These are phyloP conservation scores for Antennarius maculatus DNA, from an alignment of 2,797 vertebrate species.

Conservation along the genomic window DNA sequence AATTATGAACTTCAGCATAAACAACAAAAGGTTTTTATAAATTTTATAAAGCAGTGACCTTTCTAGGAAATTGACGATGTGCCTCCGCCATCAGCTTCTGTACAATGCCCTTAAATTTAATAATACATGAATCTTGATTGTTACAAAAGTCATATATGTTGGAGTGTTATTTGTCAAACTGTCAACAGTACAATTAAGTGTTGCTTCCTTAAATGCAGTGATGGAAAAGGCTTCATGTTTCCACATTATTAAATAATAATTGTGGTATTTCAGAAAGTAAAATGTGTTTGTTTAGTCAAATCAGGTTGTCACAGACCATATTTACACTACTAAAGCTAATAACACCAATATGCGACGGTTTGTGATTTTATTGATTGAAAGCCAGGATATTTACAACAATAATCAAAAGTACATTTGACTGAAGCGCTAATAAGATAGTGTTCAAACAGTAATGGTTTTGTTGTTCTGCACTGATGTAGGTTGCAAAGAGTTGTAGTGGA, in stretches of 20 bases:
- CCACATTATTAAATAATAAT: slow-evolving; percentile 36
- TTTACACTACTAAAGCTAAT: slow-evolving; percentile 15
- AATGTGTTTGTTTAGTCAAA: slow-evolving; percentile 31
- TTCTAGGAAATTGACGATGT: too few relatives aligned
- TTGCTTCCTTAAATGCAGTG: slow-evolving; percentile 12
- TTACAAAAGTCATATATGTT: too few relatives aligned
- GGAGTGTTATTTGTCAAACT: background rate
- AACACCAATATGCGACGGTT: slow-evolving; percentile 1
- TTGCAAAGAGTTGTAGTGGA: slow-evolving; percentile 23
- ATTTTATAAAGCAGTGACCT: too few relatives aligned
- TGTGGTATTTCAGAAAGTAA: slow-evolving; percentile 21
- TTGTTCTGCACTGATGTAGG: slow-evolving; percentile 8
- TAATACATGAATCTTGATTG: too few relatives aligned
- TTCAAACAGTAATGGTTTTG: slow-evolving; percentile 6
- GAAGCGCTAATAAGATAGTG: background rate
- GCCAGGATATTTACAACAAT: slow-evolving; percentile 6
- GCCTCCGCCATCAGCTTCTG: too few relatives aligned
- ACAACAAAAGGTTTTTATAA: too few relatives aligned
- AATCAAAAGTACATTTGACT: background rate
- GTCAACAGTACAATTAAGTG: slow-evolving; percentile 1
- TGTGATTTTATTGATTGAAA: slow-evolving; percentile 8
- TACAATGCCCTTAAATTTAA: too few relatives aligned
- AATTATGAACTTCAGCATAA: too few relatives aligned
- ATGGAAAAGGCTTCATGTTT: slow-evolving; percentile 17
- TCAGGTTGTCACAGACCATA: slow-evolving; percentile 25